phyloP scores from a whole-genome alignment of 2,797 vertebrate species.

The Argya squamiceps region DNA sequence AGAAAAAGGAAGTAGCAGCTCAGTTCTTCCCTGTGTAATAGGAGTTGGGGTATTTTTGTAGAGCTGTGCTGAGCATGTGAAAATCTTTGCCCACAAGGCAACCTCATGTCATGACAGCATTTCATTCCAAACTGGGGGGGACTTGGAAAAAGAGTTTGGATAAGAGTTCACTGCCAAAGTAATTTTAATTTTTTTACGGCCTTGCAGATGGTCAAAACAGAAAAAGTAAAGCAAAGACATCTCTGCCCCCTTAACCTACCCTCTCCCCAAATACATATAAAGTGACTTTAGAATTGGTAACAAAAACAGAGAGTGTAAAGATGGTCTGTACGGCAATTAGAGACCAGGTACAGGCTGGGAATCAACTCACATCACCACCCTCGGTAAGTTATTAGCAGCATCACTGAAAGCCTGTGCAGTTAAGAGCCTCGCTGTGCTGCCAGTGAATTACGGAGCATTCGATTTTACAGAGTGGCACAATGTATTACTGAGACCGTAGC shows the following conservation, averaged over 20 bases:
- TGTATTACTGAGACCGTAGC: background rate
- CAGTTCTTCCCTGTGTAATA: background rate
- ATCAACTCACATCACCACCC: background rate
- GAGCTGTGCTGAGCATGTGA: background rate
- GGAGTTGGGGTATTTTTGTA: background rate
- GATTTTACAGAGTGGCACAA: background rate
- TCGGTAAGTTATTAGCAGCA: background rate
- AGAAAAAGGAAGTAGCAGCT: constrained; percentile 10
- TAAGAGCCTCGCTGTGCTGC: background rate
- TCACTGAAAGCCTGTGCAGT: background rate
- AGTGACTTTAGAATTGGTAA: background rate
- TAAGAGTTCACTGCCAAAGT: background rate
- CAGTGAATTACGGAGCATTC: background rate
- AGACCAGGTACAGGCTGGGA: background rate
- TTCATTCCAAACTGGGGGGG: background rate
- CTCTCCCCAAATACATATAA: background rate
- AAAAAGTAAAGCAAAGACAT: background rate
- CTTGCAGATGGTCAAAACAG: background rate
- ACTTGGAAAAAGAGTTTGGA: too few species aligned
- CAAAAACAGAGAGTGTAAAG: background rate
- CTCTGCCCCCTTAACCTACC: background rate
- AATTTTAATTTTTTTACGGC: background rate
- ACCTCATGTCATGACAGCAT: background rate
- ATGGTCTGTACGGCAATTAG: background rate
- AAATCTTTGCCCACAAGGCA: constrained; percentile 16